Base-by-base conservation (phyloP, 2,888 invertebrate genomes). In the Ennomos quercinarius region DNA sequence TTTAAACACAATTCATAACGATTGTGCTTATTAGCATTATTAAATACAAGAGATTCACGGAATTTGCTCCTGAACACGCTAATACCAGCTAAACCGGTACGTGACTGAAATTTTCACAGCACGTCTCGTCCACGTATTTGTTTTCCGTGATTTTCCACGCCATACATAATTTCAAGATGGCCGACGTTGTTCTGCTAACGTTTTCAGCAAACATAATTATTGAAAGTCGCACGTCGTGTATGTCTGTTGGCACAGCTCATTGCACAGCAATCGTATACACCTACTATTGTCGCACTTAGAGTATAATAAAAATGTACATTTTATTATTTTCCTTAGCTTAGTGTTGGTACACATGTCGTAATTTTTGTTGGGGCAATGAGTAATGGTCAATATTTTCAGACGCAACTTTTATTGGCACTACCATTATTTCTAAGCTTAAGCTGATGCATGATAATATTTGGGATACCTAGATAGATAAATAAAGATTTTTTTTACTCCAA, bases 161-260 rank as follows among this genome's bases (percentile, higher is more conserved):
- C 67, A 66, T 74, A 68, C 73, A 61, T 72, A 74, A 67, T 54
- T 64, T 48, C 81, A 87, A 86, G 81, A 86, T 87, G 88, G 86
- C 85, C 69, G 77, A 56, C 61, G 63, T 40, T 40, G 35, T 35
- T 67, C 67, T 27, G 80, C 87, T 91, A 91, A 91, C 86, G 73
- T 77, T 81, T 86, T 83, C 78, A 71, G 86, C 85, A 91, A 90
- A 91, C 87, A 90, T 88, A 87, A 91, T 91, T 91, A 91, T 90
- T 87, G 86, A 79, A 87, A 87, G 89, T 91, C 90, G 78, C 91
- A 89, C 89, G 81, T 87, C 78, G n/a, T n/a, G n/a, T n/a, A n/a
- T 60, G 61, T 65, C 43, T 88, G 80, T 90, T 90, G 88, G 87
- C 81, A 81, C 72, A 72, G 79, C 85, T 86, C 87, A 89, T 89